These are phyloP conservation scores for Dasysyrphus tricinctus DNA, from an alignment of 2,888 invertebrate genomes.

Conservation along the genomic window DNA sequence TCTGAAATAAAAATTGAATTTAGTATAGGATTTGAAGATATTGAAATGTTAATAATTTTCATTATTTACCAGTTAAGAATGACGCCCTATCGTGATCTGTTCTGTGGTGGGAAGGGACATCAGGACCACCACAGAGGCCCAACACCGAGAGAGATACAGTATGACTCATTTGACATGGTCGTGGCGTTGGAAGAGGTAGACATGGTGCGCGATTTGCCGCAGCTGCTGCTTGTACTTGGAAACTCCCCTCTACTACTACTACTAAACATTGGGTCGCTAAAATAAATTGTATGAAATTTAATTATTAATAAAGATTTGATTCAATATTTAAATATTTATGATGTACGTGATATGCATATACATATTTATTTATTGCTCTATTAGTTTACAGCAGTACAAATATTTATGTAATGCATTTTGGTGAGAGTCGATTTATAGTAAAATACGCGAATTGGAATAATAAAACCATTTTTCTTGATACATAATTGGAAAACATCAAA, in stretches of 20 bases:
- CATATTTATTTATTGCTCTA: no score
- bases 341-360: no score
- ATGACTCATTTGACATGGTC: conserved; percentile 89
- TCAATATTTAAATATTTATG: no score
- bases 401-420: no score
- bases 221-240: conserved; percentile 80
- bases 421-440: no score
- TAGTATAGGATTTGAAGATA: neutral
- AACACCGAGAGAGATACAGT: conserved; percentile 96
- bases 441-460: no score
- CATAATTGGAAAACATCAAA: no score
- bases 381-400: no score
- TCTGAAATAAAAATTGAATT: conserved; percentile 75
- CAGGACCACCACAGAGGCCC: conserved; percentile 99
- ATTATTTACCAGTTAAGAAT: conserved; percentile 82
- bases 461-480: no score
- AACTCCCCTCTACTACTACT: conserved; percentile 83
- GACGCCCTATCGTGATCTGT: conserved; percentile 84
- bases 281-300: neutral
- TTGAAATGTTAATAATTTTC: neutral
- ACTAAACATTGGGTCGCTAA: conserved; percentile 83
- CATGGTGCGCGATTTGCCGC: conserved; percentile 82
- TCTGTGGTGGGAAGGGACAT: conserved; percentile 92
- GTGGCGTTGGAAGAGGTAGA: conserved; percentile 86
- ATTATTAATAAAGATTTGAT: neutral